Percentiles rank a stretch among this genome's conserved stretches.
phyloP scores from a whole-genome alignment of 2,113 vertebrate genomes.

The Megaceryle torquata region DNA sequence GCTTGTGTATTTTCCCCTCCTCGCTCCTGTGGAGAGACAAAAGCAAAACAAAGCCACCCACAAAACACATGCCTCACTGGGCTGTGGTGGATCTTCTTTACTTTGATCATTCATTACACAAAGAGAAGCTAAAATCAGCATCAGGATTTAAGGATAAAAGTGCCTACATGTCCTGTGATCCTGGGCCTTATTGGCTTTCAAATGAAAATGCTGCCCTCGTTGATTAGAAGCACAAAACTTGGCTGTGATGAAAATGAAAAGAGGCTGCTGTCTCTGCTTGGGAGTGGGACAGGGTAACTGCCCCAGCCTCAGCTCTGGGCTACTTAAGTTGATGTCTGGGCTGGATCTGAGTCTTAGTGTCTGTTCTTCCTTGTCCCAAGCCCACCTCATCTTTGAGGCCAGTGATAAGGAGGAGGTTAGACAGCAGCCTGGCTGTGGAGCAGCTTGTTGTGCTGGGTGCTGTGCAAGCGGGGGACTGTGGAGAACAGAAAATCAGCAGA shows the following conservation, averaged over 20 bases:
- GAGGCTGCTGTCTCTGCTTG: neutral
- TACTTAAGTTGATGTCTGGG: neutral
- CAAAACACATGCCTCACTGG: neutral
- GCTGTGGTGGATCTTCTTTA: conserved; percentile 7
- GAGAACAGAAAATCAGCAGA: neutral
- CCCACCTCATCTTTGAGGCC: neutral
- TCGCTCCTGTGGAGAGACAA: neutral
- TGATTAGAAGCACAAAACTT: neutral
- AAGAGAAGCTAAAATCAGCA: conserved; percentile 29
- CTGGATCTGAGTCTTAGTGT: neutral
- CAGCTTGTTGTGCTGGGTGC: neutral
- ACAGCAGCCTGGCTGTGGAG: neutral
- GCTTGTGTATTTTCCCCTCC: conserved; percentile 3
- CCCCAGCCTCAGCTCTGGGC: neutral
- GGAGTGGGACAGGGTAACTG: neutral
- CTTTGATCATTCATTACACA: conserved; percentile 48
- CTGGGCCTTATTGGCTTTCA: conserved; percentile 8
- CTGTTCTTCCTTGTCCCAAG: neutral
- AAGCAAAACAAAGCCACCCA: conserved; percentile 54
- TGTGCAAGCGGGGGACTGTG: neutral
- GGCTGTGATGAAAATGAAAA: neutral
- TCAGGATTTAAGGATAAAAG: conserved; percentile 20
- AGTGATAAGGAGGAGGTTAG: neutral
- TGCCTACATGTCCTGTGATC: neutral
- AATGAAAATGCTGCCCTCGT: neutral